phyloP scores from a whole-genome alignment of 2,113 vertebrate genomes.

The Aspiorhynchus laticeps region DNA sequence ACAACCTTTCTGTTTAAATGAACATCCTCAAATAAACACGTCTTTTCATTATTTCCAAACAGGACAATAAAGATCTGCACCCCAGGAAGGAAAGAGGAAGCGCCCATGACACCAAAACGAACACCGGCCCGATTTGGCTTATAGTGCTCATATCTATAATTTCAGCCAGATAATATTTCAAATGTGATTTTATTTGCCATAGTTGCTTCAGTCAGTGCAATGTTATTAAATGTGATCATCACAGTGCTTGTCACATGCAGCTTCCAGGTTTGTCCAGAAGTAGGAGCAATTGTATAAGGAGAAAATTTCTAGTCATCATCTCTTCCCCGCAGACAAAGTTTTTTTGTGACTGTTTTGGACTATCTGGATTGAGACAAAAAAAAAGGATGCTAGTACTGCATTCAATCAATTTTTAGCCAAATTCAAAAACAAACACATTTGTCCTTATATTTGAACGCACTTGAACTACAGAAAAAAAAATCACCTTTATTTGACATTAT shows the following conservation, averaged over 20 bases:
- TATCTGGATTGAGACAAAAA: not conserved
- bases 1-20: constrained; percentile 11
- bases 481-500: not conserved
- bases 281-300: constrained; percentile 81
- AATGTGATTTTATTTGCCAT: not conserved
- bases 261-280: constrained; percentile 71
- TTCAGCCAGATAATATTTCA: too few species aligned
- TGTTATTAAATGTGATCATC: not conserved
- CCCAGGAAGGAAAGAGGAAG: constrained; percentile 91
- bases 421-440: not conserved
- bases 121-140: constrained; percentile 94
- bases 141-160: constrained; percentile 57
- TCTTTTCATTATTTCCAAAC: constrained; percentile 52
- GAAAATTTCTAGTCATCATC: not conserved
- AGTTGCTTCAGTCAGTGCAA: not conserved
- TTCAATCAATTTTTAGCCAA: not conserved
- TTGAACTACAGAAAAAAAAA: not conserved
- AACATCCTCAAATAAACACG: not conserved
- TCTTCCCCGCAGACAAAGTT: not conserved
- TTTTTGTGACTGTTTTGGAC: not conserved
- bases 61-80: constrained; percentile 94
- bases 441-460: not conserved
- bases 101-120: constrained; percentile 88
- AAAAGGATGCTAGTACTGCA: not conserved
- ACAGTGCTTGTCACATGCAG: constrained; percentile 57